Base-by-base conservation (phyloP, 64 coral and sea anemone genomes). In the Montipora foliosa region DNA sequence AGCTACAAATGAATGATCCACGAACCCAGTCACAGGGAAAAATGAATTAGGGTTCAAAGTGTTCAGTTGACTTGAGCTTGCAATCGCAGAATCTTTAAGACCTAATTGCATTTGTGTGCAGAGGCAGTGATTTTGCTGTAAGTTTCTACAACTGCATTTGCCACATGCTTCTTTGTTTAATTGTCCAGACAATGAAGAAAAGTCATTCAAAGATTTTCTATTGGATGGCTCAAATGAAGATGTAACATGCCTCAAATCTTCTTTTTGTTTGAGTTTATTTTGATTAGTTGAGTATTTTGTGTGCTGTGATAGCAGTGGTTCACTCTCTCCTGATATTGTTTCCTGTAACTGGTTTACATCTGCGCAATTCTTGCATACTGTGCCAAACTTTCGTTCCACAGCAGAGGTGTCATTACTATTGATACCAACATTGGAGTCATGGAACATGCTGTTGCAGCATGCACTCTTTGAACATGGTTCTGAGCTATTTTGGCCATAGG, bases 21-120 rank as follows among this genome's bases (percentile, higher is more conserved):
- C 90, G 77, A 83, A 74, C 4, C 79, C 90, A 61, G 90, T 86
- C 44, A 92, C 72, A 51, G 90, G 80, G 10, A 84, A 29, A 55
- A 76, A 92, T 49, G 90, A 92, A 86, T 74, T 77, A 8, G 19
- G 73, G 53, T 24, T 67, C 21, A 1, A 5, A 71, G 8, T 70
- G 3, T 12, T 8, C 21, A n/a, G 24, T 4, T 50, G 19, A 22
- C 71, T 8, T 50, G 2, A 20, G 11, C n/a, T 7, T 19, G 44
- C 6, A 47, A 9, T 47, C 15, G 0, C 8, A n/a, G 5, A 4
- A 84, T 49, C 45, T 5, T 14, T 17, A 67, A 55, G 7, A 47
- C 11, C 2, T 47, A 10, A 2, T 8, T 47, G 74, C 46, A 9
- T 76, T 37, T 76, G 9, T 13, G 29, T 15, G 44, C 8, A 47